A percentile compares a stretch with the other conserved stretches of the same genome.
Conservation (phyloP, 2,888 invertebrate species). For the Gastrophysa polygoni region DNA sequence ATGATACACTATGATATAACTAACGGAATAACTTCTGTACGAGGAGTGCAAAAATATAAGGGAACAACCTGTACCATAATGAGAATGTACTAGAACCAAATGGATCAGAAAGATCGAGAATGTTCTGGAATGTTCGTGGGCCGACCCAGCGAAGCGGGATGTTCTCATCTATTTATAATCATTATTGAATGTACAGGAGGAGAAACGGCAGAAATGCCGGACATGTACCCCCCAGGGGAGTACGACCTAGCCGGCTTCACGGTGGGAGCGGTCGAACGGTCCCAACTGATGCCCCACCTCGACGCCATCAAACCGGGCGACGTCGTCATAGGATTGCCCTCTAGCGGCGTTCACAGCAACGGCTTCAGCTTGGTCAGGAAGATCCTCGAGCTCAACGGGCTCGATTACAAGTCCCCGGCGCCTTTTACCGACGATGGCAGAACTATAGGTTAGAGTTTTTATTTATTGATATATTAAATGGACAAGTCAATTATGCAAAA, state of each 20-base stretch:
- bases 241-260: conserved; percentile 97
- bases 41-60: too few relatives aligned
- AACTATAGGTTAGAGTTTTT: conserved; percentile 75
- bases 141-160: too few relatives aligned
- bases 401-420: conserved; percentile 71
- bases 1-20: too few relatives aligned
- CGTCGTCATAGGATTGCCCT: conserved; percentile 82
- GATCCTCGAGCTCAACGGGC: conserved; percentile 70
- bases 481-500: too few relatives aligned
- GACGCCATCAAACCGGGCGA: conserved; percentile 75
- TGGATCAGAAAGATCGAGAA: too few relatives aligned
- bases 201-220: conserved; percentile 98
- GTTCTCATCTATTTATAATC: too few relatives aligned
- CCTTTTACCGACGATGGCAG: conserved; percentile 72
- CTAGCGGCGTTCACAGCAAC: conserved; percentile 93
- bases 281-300: conserved; percentile 70
- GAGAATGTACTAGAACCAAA: too few relatives aligned
- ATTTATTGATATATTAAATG: too few relatives aligned
- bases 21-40: too few relatives aligned
- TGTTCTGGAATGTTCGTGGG: too few relatives aligned
- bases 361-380: conserved; percentile 90
- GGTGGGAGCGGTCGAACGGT: conserved; percentile 88
- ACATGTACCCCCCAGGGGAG: conserved; percentile 84
- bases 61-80: too few relatives aligned
- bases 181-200: too few relatives aligned